Percentiles rank a stretch among this genome's conserved stretches.
phyloP scores from a whole-genome alignment of 2,888 invertebrate species.

The Pterostichus madidus region DNA sequence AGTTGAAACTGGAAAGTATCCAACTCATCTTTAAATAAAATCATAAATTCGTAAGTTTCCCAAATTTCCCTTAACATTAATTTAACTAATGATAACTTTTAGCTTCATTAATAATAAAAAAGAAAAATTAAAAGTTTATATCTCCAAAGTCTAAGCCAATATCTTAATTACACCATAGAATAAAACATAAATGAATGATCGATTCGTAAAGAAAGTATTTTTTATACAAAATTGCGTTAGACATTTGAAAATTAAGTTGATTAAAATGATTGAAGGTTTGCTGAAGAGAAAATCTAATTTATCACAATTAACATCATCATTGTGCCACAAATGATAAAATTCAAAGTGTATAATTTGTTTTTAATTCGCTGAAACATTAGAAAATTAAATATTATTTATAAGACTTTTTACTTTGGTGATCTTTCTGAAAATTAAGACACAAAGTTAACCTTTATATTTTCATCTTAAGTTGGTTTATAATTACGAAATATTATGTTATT shows the following conservation, averaged over 20 bases:
- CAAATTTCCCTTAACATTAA: no score
- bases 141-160: background rate
- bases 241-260: constrained; percentile 13
- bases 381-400: background rate
- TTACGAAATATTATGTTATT: background rate
- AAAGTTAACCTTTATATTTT: no score
- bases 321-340: background rate
- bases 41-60: no score
- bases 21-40: no score
- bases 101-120: no score
- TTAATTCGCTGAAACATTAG: background rate
- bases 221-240: constrained; percentile 18
- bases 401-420: background rate
- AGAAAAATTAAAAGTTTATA: background rate
- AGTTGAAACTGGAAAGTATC: no score
- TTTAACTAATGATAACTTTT: no score
- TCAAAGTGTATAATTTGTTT: background rate
- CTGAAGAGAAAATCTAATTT: constrained; percentile 34
- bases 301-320: constrained; percentile 34
- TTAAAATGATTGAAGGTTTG: constrained; percentile 24
- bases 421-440: no score
- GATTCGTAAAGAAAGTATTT: constrained; percentile 15
- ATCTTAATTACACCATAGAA: background rate
- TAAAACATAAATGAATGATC: constrained; percentile 9
- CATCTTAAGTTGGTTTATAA: no score